Evolutionary conservation across 2,797 vertebrate species (phyloP).

Genomic region (Prunella strophiata): DNA sequence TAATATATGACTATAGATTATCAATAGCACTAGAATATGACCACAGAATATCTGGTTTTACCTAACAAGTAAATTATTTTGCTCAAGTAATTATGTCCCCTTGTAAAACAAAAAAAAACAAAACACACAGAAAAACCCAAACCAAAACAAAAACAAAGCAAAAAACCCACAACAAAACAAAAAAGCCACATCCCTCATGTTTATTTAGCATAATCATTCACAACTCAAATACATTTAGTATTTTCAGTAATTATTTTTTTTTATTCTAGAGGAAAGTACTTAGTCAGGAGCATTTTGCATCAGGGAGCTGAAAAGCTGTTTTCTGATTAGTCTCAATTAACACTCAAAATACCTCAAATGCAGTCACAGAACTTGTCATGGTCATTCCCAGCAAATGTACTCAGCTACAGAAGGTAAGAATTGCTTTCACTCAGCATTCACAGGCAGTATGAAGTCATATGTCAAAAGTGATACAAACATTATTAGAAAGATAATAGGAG

Average conservation of each 20-base stretch:
- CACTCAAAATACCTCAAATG: not conserved
- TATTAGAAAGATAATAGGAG: slow-evolving; percentile 46
- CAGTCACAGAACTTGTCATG: not conserved
- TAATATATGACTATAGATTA: not conserved
- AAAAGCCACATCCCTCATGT: not conserved
- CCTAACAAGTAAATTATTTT: not conserved
- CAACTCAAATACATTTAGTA: not conserved
- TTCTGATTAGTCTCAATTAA: not conserved
- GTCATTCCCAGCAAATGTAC: not conserved
- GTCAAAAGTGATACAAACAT: slow-evolving; percentile 31
- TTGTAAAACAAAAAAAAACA: not conserved
- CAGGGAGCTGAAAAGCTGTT: not conserved
- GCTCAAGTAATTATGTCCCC: not conserved
- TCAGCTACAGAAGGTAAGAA: not conserved
- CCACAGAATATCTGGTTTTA: not conserved
- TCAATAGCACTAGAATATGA: not conserved
- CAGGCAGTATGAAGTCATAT: not conserved
- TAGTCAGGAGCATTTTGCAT: not conserved
- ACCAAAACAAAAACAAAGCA: no score
- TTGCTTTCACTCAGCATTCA: not conserved
- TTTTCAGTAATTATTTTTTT: not conserved
- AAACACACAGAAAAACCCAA: not conserved
- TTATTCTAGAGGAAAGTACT: not conserved
- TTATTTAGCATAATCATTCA: not conserved
- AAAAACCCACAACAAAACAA: not conserved